A percentile compares a stretch with the other conserved stretches of the same genome.
Conservation (phyloP, 2,888 invertebrate species). For the Dichetophora obliterata region DNA sequence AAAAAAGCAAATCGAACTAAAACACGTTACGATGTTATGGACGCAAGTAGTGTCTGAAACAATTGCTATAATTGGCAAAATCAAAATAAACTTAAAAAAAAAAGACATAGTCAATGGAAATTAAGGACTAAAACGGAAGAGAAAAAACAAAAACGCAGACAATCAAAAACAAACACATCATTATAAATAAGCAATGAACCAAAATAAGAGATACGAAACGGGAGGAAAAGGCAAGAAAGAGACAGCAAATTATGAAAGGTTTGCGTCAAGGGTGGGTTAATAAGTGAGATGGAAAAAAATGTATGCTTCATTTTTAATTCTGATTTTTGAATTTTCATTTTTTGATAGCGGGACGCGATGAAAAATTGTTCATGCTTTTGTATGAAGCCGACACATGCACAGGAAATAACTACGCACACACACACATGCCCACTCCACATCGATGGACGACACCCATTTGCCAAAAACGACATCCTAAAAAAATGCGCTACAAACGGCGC, state of each 20-base stretch:
- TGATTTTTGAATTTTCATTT: neutral
- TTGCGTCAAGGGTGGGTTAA: neutral
- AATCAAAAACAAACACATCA: constrained; percentile 8
- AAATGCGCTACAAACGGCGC: constrained; percentile 14
- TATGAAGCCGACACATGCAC: neutral
- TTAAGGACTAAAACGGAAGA: neutral
- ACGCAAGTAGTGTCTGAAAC: constrained; percentile 7
- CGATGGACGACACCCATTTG: constrained; percentile 20
- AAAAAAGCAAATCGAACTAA: neutral
- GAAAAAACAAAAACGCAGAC: neutral
- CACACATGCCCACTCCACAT: neutral
- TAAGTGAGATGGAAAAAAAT: constrained; percentile 2
- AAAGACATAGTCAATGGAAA: neutral
- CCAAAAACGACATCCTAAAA: constrained; percentile 32
- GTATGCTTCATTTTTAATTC: neutral
- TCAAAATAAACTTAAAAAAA: neutral
- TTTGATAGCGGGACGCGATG: neutral
- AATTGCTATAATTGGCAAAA: constrained; percentile 3
- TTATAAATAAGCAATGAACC: constrained; percentile 28
- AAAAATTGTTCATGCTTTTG: neutral
- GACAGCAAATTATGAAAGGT: neutral
- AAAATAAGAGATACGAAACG: neutral
- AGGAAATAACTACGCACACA: neutral
- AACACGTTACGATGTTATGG: constrained; percentile 1
- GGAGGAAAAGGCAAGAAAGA: neutral